phyloP scores from a whole-genome alignment of 1,140 invertebrate genomes.

The Bilobella aurantiaca region DNA sequence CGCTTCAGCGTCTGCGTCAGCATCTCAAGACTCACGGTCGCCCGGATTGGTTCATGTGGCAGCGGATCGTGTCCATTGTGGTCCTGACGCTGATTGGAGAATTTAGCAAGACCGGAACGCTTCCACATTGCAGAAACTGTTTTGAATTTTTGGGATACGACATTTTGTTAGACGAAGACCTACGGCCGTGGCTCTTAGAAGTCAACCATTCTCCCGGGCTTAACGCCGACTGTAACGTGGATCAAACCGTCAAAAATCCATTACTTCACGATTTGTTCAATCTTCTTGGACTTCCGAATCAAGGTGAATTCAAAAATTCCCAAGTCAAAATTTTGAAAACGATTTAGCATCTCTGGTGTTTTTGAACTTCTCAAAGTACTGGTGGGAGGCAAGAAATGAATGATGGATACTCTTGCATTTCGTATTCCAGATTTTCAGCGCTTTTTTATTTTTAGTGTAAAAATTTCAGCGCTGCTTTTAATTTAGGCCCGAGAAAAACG shows the following conservation, averaged over 20 bases:
- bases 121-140: slow-evolving; percentile 49
- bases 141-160: slow-evolving; percentile 90
- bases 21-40: slow-evolving; percentile 56
- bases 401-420: neutral
- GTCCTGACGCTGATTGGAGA: slow-evolving; percentile 52
- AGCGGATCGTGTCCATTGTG: slow-evolving; percentile 59
- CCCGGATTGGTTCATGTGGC: slow-evolving; percentile 66
- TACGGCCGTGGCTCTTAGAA: slow-evolving; percentile 82
- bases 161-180: slow-evolving; percentile 68
- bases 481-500: neutral
- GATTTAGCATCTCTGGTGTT: neutral
- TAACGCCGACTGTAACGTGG: slow-evolving; percentile 66
- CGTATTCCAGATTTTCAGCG: too few species aligned
- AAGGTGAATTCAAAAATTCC: neutral
- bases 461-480: neutral
- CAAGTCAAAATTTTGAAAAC: neutral
- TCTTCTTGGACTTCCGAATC: slow-evolving; percentile 59
- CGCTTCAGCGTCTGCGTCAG: slow-evolving; percentile 63
- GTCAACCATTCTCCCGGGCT: slow-evolving; percentile 76
- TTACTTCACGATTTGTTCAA: slow-evolving; percentile 75
- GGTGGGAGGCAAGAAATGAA: slow-evolving; percentile 1
- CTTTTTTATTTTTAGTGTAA: neutral
- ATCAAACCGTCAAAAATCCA: slow-evolving; percentile 68
- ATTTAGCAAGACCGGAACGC: neutral
- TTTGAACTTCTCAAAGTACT: too few species aligned